Conservation (phyloP, 2,888 invertebrate genomes). For the Blastobasis lacticolella region DNA sequence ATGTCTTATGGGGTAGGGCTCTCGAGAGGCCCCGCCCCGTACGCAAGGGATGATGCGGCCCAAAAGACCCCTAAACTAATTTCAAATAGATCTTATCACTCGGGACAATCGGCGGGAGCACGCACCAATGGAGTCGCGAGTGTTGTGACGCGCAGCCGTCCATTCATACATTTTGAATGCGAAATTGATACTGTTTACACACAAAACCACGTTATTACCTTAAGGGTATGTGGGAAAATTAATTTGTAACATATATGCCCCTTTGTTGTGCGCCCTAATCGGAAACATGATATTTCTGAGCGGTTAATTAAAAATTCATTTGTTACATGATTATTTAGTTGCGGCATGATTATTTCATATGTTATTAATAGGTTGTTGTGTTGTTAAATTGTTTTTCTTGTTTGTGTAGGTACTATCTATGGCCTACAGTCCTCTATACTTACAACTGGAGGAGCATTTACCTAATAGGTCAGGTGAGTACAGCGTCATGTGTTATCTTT, state of each 20-base stretch:
- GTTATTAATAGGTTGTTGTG: no score
- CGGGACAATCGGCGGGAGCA: conserved; percentile 39
- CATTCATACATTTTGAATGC: conserved; percentile 60
- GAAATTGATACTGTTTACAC: conserved; percentile 64
- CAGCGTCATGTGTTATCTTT: no score
- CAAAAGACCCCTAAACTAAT: conserved; percentile 13
- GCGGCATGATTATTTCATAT: no score
- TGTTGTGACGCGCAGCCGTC: conserved; percentile 56
- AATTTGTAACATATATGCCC: conserved; percentile 59
- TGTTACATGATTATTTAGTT: background rate
- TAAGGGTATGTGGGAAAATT: conserved; percentile 72
- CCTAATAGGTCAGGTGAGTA: no score
- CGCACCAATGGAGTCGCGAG: conserved; percentile 48
- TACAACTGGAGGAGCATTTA: no score
- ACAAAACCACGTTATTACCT: conserved; percentile 70
- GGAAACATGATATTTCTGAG: conserved; percentile 1
- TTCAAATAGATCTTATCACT: conserved; percentile 41
- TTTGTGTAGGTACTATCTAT: no score
- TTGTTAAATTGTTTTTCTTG: no score
- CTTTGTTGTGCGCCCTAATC: conserved; percentile 6
- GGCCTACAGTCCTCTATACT: no score
- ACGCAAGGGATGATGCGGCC: conserved; percentile 14
- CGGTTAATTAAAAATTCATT: conserved; percentile 19
- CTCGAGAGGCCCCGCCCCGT: conserved; percentile 27
- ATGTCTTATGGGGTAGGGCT: conserved; percentile 16